A percentile compares a stretch with the other conserved stretches of the same genome.
Evolutionary conservation across 2,113 vertebrate genomes (phyloP).

Genomic region (Syngnathoides biaculeatus): DNA sequence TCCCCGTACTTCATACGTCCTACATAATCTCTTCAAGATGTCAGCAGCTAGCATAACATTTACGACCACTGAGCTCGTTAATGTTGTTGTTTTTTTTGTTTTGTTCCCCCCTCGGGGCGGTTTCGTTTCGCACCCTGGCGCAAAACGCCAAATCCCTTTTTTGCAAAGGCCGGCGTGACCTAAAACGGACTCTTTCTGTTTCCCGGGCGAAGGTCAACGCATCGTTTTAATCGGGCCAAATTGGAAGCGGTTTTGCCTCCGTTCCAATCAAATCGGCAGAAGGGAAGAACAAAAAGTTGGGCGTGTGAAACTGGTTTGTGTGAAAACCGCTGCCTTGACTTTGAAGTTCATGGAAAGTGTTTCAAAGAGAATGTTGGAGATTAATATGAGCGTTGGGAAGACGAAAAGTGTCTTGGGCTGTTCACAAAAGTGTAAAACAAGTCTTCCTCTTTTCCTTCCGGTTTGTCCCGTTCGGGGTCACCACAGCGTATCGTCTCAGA

Average conservation of each 20-base stretch:
- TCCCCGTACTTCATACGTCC: neutral
- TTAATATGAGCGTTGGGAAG: too few relatives aligned
- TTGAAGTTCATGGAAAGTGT: too few relatives aligned
- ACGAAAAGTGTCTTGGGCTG: too few relatives aligned
- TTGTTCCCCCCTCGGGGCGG: neutral
- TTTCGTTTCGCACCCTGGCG: neutral
- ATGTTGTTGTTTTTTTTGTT: neutral
- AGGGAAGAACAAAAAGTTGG: too few relatives aligned
- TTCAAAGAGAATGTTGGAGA: too few relatives aligned
- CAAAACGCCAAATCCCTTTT: neutral
- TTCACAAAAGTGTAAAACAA: too few relatives aligned
- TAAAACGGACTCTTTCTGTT: neutral
- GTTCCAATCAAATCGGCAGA: too few relatives aligned
- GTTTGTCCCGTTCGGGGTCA: too few relatives aligned
- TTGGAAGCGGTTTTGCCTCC: neutral
- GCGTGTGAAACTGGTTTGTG: too few relatives aligned
- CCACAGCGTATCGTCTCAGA: too few relatives aligned
- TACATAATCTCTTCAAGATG: slow-evolving; percentile 2
- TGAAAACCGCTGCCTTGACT: too few relatives aligned
- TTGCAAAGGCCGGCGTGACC: neutral
- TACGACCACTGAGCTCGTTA: neutral
- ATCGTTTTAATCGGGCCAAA: neutral
- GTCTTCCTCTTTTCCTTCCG: too few relatives aligned
- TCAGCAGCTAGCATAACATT: neutral
- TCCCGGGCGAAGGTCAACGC: neutral